Evolutionary conservation across 2,113 vertebrate genomes (phyloP), one percentile per base, ranked within the genome.

Genomic region (Sclerurus mexicanus): DNA sequence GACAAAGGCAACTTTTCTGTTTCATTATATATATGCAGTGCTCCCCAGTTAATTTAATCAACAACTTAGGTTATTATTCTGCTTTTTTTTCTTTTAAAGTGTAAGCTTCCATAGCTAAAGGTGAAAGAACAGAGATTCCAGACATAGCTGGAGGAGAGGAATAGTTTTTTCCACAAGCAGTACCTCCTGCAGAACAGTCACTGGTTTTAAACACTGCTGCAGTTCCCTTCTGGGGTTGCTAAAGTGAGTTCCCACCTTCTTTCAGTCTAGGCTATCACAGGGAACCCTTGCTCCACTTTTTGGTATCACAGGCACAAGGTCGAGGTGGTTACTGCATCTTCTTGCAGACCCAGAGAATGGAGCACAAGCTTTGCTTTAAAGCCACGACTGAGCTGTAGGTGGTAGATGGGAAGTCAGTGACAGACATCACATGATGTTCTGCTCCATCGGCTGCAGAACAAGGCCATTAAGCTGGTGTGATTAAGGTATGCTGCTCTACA

Each of bases 361-460:
- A 87, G 80, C 6, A 12, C 21, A 42, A 42, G 67, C 25, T 35
- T 21, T 80, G 82, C 55, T 69, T 46, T 58, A 74, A n/a, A 87
- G 62, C 9, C 55, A 27, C 25, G 30, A 2, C 40, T 12, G 69
- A 67, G 80, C 63, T 74, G 50, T 35, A 18, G 77, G 68, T 14
- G 37, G 55, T n/a, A 56, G 31, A 7, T 14, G 23, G 50, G 59
- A 71, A 81, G 73, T 4, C 21, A 53, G 77, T 10, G 85, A 75
- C 6, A 85, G 81, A 59, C 93, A 87, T 93, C 93, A 95, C 96
- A 85, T 87, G 93, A 52, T 85, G 96, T 95, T 95, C 92, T 85
- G 93, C 93, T 91, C 92, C 93, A 87, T 5, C 0, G 0, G 69
- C 89, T 67, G 25, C 76, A 63, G 46, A 73, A 22, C 84, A 55